Evolutionary conservation across 2,113 vertebrate genomes (phyloP).

Genomic region (Cebidichthys violaceus): DNA sequence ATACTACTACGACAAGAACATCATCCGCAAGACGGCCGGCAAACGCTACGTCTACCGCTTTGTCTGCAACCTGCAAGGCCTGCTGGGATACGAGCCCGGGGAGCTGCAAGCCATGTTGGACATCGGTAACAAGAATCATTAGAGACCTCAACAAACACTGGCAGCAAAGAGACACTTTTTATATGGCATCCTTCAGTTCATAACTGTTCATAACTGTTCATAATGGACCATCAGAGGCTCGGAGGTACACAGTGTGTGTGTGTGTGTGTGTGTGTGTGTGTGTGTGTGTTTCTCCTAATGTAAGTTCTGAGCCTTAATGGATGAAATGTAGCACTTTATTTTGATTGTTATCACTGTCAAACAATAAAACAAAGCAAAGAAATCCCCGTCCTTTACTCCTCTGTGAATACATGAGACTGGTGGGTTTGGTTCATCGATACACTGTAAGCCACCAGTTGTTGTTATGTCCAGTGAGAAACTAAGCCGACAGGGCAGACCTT

Average conservation of each 20-base stretch:
- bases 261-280: neutral
- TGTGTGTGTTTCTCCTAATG: neutral
- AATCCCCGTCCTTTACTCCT: neutral
- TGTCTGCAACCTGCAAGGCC: conserved; percentile 81
- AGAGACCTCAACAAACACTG: neutral
- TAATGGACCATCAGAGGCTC: neutral
- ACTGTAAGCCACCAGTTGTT: neutral
- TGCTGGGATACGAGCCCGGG: conserved; percentile 78
- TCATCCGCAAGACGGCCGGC: conserved; percentile 81
- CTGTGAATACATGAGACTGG: neutral
- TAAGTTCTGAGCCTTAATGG: neutral
- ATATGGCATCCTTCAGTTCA: neutral
- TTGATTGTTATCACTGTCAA: conserved; percentile 3
- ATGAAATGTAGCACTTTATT: conserved; percentile 13
- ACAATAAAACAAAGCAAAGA: neutral
- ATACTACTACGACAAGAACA: conserved; percentile 86
- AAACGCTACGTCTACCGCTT: conserved; percentile 82
- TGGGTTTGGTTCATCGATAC: neutral
- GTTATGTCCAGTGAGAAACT: neutral
- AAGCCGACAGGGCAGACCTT: neutral
- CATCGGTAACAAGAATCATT: conserved; percentile 36
- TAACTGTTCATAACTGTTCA: too few relatives aligned
- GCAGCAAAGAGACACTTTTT: neutral
- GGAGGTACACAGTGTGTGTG: neutral
- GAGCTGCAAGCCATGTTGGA: conserved; percentile 79